Evolutionary conservation across 2,888 invertebrate genomes (phyloP), one percentile per base, ranked within the genome.

Genomic region (Lordiphosa fenestrarum): DNA sequence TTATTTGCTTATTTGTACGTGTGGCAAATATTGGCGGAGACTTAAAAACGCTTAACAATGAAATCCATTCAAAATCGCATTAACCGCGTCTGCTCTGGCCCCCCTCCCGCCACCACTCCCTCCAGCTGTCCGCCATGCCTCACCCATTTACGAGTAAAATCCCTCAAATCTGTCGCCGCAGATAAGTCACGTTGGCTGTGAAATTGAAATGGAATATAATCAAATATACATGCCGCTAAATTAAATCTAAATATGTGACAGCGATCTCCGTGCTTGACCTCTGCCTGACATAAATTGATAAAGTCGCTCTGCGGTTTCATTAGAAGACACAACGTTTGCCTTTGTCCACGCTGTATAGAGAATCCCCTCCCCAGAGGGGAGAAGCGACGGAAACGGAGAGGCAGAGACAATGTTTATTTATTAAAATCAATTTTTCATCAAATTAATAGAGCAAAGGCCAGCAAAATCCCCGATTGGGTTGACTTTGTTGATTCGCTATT

Each of bases 261-360:
- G 33, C 33, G 37, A 56, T 42, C 25, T 48, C 23, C 35, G 36
- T 37, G 23, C 39, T 48, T 56, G 75, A 75, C 75, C 42, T 30
- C 13, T 30, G 62, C 13, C 63, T 76, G 75, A 73, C 75, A 78
- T 59, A 65, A 78, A 75, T 78, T 76, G 75, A 76, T 78, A 78
- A 76, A 66, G 73, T 62, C 53, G 69, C 53, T 38, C 74, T 36
- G 39, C 69, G 46, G 64, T 63, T 68, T 61, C 61, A 61, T 60
- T 64, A 53, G 57, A 49, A 59, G 55, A 65, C 50, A 25, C 41
- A 40, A 25, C 50, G 15, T 50, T 25, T 15, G 23, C 23, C 23
- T 23, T 23, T 23, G 23, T 23, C 23, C 4, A 23, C 23, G 4
- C 4, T 5, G 5, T 7, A 25, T 7, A 25, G 25, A 25, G 25